Evolutionary conservation across 2,113 vertebrate species (phyloP), one percentile per base, ranked within the genome.

Genomic region (Fulmarus glacialis): DNA sequence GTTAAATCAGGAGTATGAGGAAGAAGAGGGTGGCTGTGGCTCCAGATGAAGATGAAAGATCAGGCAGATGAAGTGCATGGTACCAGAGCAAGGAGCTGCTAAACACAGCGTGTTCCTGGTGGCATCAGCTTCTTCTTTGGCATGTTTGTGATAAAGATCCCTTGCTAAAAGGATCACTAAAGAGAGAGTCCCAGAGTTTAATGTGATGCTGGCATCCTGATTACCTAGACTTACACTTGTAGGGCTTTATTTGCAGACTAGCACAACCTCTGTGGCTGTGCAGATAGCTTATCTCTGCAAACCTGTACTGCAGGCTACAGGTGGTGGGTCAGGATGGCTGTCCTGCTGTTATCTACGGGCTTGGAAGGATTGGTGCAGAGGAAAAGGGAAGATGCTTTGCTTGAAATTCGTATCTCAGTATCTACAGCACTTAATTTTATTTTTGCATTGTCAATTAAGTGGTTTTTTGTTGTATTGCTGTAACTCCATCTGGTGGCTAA

Each of bases 401-500:
- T 60, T 64, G 34, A 90, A 90, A 62, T 74, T 74, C 1, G 0
- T 70, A 13, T 84, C 36, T 73, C 6, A 0, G 16, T 38, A 78
- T 26, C 60, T 53, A 40, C 17, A 63, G 16, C 4, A 6, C 9
- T 89, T 81, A 52, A 63, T 66, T 73, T 82, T 58, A 21, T 79
- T 86, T 89, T 92, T 70, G 16, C 3, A 2, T 38, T 74, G 26
- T 88, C 40, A 79, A 79, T 88, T 82, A 73, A 66, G 21, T 26
- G 43, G 2, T 10, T 9, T 24, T 71, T 68, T 67, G 43, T 79
- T 70, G 43, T 66, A 91, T 89, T 94, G 43, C 67, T 11, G 0
- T 91, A 79, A 83, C 94, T 94, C 92, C 95, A 87, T 97, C 96
- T 95, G 88, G 75, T 96, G 91, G 93, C 42, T 93, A 40, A 90